A percentile compares a stretch with the other conserved stretches of the same genome.
Evolutionary conservation across 1,140 invertebrate genomes (phyloP).

Genomic region (Idris sp.): DNA sequence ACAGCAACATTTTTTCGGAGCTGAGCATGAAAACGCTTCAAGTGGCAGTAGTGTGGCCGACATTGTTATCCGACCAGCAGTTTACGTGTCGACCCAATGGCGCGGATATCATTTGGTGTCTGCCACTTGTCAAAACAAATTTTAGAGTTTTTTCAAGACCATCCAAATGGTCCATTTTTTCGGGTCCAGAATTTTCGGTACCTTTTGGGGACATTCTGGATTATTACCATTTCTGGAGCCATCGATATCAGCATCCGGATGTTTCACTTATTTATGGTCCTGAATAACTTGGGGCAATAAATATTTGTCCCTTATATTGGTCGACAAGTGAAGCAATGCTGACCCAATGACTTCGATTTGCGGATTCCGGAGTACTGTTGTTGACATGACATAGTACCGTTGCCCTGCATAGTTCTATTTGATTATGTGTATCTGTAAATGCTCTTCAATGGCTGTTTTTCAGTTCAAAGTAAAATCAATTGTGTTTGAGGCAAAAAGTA

Average conservation of each 20-base stretch:
- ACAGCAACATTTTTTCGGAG: too few relatives aligned
- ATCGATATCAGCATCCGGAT: constrained; percentile 9
- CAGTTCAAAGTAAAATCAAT: constrained; percentile 8
- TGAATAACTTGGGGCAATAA: constrained; percentile 21
- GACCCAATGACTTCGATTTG: constrained; percentile 20
- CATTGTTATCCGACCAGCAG: constrained; percentile 18
- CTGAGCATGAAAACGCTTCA: background rate
- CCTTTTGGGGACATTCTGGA: too few relatives aligned
- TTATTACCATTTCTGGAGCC: too few relatives aligned
- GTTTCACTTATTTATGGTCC: constrained; percentile 26
- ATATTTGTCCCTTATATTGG: constrained; percentile 20
- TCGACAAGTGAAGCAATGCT: background rate
- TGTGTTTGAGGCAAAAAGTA: background rate
- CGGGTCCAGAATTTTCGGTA: too few relatives aligned
- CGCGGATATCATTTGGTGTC: constrained; percentile 29
- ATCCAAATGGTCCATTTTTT: too few relatives aligned
- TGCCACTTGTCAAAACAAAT: too few relatives aligned
- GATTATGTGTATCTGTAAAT: constrained; percentile 15
- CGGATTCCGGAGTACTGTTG: constrained; percentile 6
- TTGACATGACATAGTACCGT: constrained; percentile 8
- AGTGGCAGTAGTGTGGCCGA: background rate
- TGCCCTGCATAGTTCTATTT: constrained; percentile 5
- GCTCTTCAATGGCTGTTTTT: constrained; percentile 9
- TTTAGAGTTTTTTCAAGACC: too few relatives aligned
- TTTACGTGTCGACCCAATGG: constrained; percentile 24